Evolutionary conservation across 2,888 invertebrate genomes (phyloP).

Genomic region (Cenopis cana): DNA sequence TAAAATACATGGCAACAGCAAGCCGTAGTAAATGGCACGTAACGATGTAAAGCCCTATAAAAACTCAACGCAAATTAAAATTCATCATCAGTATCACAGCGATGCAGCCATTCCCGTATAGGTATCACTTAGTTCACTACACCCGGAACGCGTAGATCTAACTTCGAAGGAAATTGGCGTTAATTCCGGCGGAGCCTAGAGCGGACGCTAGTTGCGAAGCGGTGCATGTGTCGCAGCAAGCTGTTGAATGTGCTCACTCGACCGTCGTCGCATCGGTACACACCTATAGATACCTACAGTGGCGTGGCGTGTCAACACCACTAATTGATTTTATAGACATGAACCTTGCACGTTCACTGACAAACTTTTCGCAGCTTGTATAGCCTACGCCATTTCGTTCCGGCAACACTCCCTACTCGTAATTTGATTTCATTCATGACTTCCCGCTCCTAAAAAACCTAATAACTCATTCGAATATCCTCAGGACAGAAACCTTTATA

Average conservation of each 20-base stretch:
- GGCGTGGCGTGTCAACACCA: neutral
- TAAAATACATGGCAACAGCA: neutral
- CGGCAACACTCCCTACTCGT: conserved; percentile 12
- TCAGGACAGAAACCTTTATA: conserved; percentile 1
- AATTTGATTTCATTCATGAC: conserved; percentile 32
- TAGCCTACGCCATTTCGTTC: neutral
- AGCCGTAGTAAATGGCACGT: neutral
- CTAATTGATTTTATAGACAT: neutral
- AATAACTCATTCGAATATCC: conserved; percentile 18
- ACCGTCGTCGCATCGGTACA: too few relatives aligned
- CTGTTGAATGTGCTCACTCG: conserved; percentile 11
- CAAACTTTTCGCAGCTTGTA: neutral
- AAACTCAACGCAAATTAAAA: neutral
- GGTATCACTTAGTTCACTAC: conserved; percentile 15
- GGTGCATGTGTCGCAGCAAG: neutral
- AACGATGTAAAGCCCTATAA: neutral
- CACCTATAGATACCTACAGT: neutral
- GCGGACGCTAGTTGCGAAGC: conserved; percentile 22
- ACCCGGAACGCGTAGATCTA: conserved; percentile 32
- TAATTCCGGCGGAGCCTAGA: conserved; percentile 24
- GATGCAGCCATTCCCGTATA: neutral
- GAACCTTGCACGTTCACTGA: neutral
- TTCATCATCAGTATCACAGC: neutral
- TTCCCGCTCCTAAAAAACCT: conserved; percentile 1
- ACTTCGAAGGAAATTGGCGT: conserved; percentile 17